A percentile compares a stretch with the other conserved stretches of the same genome.
These are phyloP conservation scores for Papilio machaon DNA, from an alignment of 1,140 invertebrate species.

Conservation along the genomic window DNA sequence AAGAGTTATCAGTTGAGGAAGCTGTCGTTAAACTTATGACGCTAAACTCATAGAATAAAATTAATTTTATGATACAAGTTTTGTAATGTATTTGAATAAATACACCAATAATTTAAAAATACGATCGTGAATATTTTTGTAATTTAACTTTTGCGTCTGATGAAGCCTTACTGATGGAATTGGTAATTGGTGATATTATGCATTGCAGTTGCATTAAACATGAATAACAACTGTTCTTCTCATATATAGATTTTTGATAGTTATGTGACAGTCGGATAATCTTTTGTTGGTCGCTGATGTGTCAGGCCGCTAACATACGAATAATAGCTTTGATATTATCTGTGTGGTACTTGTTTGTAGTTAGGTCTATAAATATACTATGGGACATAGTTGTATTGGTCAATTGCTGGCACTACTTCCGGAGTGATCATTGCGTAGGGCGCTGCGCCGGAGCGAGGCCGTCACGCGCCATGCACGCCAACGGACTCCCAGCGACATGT, in stretches of 20 bases:
- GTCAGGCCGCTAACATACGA: background rate
- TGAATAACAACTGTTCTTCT: too few relatives aligned
- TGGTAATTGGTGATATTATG: too few relatives aligned
- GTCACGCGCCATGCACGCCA: slow-evolving; percentile 58
- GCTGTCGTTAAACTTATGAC: background rate
- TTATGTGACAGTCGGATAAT: background rate
- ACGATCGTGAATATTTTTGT: background rate
- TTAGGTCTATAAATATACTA: slow-evolving; percentile 9
- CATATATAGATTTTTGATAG: too few relatives aligned
- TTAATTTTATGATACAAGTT: background rate
- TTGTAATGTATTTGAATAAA: background rate
- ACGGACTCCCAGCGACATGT: slow-evolving; percentile 28
- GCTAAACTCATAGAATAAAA: background rate
- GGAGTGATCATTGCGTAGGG: slow-evolving; percentile 46
- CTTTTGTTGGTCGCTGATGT: background rate
- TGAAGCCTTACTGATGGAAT: too few relatives aligned
- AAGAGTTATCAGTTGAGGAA: slow-evolving; percentile 5
- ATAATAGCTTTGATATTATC: background rate
- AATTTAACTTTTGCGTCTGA: background rate
- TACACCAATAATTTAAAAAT: background rate
- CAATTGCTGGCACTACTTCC: slow-evolving; percentile 11
- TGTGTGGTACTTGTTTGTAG: background rate
- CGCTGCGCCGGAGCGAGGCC: slow-evolving; percentile 64
- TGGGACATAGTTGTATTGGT: slow-evolving; percentile 1
- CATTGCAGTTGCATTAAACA: too few relatives aligned